Percentiles rank a stretch among this genome's conserved stretches.
phyloP scores from a whole-genome alignment of 2,113 vertebrate species.

The Hydrochoerus hydrochaeris region DNA sequence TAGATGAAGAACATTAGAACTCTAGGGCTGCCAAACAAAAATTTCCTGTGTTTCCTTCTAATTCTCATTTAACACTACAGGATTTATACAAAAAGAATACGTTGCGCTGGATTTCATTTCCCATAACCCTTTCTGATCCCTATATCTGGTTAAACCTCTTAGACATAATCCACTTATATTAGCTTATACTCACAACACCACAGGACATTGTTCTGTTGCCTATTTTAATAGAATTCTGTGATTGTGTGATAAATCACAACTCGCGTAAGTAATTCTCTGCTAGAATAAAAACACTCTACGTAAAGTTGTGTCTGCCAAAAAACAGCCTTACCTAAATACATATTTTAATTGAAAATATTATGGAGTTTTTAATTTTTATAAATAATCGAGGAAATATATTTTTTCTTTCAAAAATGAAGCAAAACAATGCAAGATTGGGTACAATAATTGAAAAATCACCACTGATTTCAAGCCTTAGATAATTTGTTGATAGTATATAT shows the following conservation, averaged over 20 bases:
- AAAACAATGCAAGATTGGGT: not conserved
- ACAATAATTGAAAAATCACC: not conserved
- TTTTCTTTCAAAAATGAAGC: not conserved
- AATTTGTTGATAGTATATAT: not conserved
- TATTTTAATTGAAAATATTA: slow-evolving; percentile 49
- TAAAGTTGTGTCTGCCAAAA: not conserved
- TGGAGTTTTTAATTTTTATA: not conserved
- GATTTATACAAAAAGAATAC: slow-evolving; percentile 40
- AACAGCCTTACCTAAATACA: slow-evolving; percentile 45
- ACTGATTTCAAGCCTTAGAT: not conserved
- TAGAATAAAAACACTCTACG: slow-evolving; percentile 52
- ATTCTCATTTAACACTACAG: not conserved
- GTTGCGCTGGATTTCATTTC: not conserved
- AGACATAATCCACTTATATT: slow-evolving; percentile 64
- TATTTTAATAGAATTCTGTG: slow-evolving; percentile 69
- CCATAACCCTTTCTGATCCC: slow-evolving; percentile 38
- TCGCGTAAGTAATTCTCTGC: slow-evolving; percentile 23
- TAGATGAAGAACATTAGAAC: not conserved
- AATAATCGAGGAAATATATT: slow-evolving; percentile 3
- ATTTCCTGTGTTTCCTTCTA: not conserved
- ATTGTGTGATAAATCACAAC: slow-evolving; percentile 54
- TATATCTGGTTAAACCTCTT: slow-evolving; percentile 68
- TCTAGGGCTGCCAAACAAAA: not conserved
- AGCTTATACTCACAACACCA: slow-evolving; percentile 52
- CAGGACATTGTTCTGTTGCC: slow-evolving; percentile 53